Conservation (phyloP, 2,113 vertebrate genomes). For the Tauraco erythrolophus region DNA sequence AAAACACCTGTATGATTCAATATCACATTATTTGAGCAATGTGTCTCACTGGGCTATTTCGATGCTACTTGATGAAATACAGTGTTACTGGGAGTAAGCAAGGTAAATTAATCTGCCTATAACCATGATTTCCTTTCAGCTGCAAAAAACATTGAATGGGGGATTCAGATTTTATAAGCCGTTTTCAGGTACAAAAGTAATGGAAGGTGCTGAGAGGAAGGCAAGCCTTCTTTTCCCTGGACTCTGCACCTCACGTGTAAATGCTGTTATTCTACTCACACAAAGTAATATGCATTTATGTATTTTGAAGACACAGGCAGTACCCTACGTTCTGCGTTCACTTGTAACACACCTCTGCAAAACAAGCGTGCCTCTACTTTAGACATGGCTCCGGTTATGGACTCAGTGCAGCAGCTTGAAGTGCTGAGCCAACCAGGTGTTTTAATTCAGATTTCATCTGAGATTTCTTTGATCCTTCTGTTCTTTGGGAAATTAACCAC, state of each 20-base stretch:
- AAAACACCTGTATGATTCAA: not conserved
- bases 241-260: not conserved
- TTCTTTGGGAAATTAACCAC: constrained; percentile 15
- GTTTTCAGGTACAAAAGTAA: not conserved
- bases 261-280: not conserved
- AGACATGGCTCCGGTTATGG: fast-evolving
- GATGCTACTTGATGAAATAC: not conserved
- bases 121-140: not conserved
- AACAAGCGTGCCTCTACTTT: not conserved
- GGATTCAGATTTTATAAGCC: not conserved
- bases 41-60: not conserved
- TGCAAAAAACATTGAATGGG: not conserved
- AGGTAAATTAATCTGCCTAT: not conserved
- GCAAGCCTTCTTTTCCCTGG: not conserved
- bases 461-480: constrained; percentile 30
- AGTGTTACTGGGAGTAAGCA: not conserved
- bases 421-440: not conserved
- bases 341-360: not conserved
- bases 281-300: not conserved
- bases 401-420: not conserved
- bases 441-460: constrained; percentile 53
- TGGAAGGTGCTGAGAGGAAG: not conserved
- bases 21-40: not conserved
- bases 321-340: not conserved
- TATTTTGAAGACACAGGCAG: not conserved